These are phyloP conservation scores for Urocolius indicus DNA, from an alignment of 2,113 vertebrate species.

Conservation along the genomic window DNA sequence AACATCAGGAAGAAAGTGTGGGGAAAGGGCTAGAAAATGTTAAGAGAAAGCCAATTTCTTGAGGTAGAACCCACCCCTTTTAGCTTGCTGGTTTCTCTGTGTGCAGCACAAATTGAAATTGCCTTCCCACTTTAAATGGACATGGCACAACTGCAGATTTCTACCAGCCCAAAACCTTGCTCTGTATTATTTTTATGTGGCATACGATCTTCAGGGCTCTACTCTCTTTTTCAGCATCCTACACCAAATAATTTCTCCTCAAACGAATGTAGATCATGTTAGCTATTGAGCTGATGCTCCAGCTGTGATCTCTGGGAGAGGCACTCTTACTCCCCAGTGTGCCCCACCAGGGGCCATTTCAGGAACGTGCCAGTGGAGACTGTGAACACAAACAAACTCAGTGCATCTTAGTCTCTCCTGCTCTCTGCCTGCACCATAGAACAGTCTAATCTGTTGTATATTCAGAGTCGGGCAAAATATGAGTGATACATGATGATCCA, in stretches of 20 bases:
- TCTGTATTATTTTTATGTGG: not conserved
- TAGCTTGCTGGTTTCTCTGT: not conserved
- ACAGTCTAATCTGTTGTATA: not conserved
- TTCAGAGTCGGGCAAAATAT: not conserved
- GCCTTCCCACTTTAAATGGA: not conserved
- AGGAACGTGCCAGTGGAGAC: not conserved
- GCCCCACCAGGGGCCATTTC: not conserved
- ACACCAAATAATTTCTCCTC: not conserved
- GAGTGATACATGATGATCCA: not conserved
- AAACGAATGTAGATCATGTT: not conserved
- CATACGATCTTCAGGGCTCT: not conserved
- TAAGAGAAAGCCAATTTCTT: not conserved
- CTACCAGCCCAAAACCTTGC: not conserved
- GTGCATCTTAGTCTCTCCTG: not conserved
- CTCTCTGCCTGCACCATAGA: not conserved
- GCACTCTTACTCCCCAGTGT: not conserved
- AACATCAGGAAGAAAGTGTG: not conserved
- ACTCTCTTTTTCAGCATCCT: not conserved
- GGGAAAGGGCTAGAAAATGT: not conserved
- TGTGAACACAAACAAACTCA: not conserved
- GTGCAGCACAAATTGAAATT: not conserved
- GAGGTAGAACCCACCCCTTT: not conserved
- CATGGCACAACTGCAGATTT: not conserved
- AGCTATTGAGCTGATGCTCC: not conserved
- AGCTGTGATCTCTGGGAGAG: not conserved